A percentile compares a stretch with the other conserved stretches of the same genome.
Conservation (phyloP, 2,113 vertebrate genomes). For the Taxidea taxus region DNA sequence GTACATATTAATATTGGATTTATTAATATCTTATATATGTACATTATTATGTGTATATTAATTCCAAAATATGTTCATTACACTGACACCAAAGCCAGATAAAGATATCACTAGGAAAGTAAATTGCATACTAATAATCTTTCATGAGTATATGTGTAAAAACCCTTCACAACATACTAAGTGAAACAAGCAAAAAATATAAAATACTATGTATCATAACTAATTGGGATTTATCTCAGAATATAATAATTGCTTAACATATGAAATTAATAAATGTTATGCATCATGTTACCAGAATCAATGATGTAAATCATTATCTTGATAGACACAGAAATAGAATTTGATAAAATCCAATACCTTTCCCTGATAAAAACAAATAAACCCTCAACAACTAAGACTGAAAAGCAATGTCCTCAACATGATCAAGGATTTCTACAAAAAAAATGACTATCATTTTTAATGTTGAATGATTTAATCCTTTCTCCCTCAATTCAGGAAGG, state of each 20-base stretch:
- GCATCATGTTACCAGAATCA: neutral
- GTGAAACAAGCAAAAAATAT: neutral
- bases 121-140: neutral
- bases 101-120: neutral
- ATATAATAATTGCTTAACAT: neutral
- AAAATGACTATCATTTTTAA: neutral
- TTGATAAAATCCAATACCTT: neutral
- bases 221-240: neutral
- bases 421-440: neutral
- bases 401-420: neutral
- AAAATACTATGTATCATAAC: neutral
- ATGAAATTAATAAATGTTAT: neutral
- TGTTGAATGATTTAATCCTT: neutral
- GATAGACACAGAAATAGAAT: neutral
- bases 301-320: neutral
- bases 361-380: neutral
- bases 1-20: too few relatives aligned
- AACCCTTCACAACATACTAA: neutral
- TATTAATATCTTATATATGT: too few relatives aligned
- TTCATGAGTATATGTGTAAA: neutral
- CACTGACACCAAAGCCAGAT: neutral
- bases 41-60: too few relatives aligned
- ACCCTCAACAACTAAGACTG: neutral
- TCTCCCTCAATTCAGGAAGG: neutral
- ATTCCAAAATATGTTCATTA: neutral